Percentiles rank a stretch among this genome's conserved stretches.
These are phyloP conservation scores for Entomyzon cyanotis DNA, from an alignment of 2,113 vertebrate species.

Conservation along the genomic window DNA sequence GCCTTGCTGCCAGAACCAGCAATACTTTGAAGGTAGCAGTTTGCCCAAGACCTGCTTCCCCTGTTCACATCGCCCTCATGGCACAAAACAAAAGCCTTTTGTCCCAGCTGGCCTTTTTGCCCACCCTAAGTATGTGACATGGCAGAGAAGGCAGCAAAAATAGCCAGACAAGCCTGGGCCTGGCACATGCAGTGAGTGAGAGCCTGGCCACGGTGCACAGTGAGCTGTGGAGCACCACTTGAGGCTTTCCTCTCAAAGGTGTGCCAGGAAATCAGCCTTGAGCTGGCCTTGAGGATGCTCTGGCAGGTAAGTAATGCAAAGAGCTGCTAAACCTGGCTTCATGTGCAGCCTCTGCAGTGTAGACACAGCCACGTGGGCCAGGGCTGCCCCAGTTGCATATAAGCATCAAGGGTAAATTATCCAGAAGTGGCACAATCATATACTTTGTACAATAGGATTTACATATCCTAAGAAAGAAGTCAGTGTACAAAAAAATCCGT, in stretches of 20 bases:
- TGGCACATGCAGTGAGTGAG: background rate
- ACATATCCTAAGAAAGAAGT: background rate
- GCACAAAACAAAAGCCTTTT: background rate
- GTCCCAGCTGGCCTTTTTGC: background rate
- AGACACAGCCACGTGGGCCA: background rate
- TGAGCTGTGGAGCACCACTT: background rate
- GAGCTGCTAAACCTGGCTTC: background rate
- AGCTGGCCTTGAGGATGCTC: conserved; percentile 21
- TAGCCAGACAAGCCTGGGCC: background rate
- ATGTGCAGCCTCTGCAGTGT: background rate
- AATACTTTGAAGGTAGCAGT: background rate
- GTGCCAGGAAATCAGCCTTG: conserved; percentile 7
- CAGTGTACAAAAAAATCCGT: background rate
- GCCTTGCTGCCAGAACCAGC: background rate
- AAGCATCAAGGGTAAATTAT: background rate
- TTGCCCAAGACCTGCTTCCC: background rate
- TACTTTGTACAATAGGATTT: background rate
- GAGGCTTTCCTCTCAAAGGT: background rate
- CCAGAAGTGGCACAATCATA: background rate
- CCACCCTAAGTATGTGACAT: background rate
- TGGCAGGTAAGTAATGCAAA: conserved; percentile 3
- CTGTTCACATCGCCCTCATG: background rate
- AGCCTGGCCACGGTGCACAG: background rate
- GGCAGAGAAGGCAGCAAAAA: background rate
- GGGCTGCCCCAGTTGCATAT: background rate